Base-by-base conservation (phyloP, 2,113 vertebrate genomes). In the Gyps fulvus region DNA sequence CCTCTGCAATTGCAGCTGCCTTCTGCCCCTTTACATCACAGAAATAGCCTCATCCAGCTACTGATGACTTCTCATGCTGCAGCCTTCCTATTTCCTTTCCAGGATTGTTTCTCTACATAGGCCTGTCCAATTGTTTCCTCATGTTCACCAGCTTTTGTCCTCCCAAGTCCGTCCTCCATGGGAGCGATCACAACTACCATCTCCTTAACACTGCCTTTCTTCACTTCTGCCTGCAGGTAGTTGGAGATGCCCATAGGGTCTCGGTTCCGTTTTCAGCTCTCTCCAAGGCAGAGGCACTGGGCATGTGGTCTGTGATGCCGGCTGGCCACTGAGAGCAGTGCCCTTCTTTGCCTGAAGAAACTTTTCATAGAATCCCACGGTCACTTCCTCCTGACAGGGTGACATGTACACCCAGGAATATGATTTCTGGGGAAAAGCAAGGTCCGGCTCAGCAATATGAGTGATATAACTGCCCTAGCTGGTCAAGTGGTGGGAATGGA, bases 261-360 rank as follows among this genome's bases (percentile, higher is more conserved):
- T 83, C 7, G 0, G 52, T 72, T 90, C 18, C 1, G 0, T 54
- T 88, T 86, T 43, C 69, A 76, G 49, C 42, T 76, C 10, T 87
- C 42, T 69, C 23, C 22, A 22, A 93, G 58, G 70, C 59, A 54
- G 38, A 61, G 8, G 40, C 32, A 38, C 40, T 4, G 34, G 14
- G 10, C 38, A 2, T 18, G 32, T 0, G 0, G 59, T 49, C 69
- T 74, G 65, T 7, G 13, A 20, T 17, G 57, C 2, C 15, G 43
- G 62, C 38, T 86, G 62, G 57, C 16, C 22, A 45, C n/a, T 12
- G 26, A 65, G 19, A 42, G n/a, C 57, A 69, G 21, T 2, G n/a
- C 4, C 15, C 9, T 93, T 49, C 36, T 78, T 55, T 54, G 40
- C 23, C 45, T 57, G 49, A 73, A 86, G 29, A 34, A 55, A 50